Conservation (phyloP, 2,797 vertebrate genomes). For the Lutjanus campechanus region DNA sequence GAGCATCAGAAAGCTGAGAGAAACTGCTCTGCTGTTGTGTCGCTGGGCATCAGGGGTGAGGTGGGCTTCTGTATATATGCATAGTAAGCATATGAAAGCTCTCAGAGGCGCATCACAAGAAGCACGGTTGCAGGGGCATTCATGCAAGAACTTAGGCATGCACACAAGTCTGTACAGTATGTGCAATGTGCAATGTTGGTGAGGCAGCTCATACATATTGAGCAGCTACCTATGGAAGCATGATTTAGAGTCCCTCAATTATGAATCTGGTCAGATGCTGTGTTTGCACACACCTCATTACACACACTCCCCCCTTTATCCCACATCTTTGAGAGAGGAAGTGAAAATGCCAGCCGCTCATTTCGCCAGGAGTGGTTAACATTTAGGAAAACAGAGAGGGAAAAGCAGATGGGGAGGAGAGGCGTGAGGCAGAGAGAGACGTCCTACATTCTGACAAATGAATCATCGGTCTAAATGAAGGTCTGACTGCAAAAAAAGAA, state of each 20-base stretch:
- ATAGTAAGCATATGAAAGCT: conserved; percentile 58
- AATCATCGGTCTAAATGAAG: conserved; percentile 74
- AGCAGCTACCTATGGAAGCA: conserved; percentile 73
- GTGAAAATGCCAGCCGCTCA: conserved; percentile 64
- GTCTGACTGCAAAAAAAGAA: conserved; percentile 36
- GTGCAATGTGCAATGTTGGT: conserved; percentile 31
- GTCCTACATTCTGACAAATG: conserved; percentile 66
- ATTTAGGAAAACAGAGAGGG: conserved; percentile 59
- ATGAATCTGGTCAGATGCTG: conserved; percentile 80
- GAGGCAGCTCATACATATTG: conserved; percentile 75
- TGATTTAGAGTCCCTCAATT: conserved; percentile 82
- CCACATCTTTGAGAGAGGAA: conserved; percentile 57
- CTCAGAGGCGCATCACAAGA: conserved; percentile 38
- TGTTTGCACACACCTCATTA: conserved; percentile 80
- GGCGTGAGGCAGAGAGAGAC: conserved; percentile 46
- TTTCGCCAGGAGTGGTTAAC: conserved; percentile 77
- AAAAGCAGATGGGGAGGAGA: conserved; percentile 61
- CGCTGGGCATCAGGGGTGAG: conserved; percentile 18
- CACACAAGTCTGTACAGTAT: conserved; percentile 28
- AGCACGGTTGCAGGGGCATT: conserved; percentile 34
- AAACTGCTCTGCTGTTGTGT: conserved; percentile 35
- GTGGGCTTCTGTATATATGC: conserved; percentile 26
- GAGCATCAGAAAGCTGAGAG: conserved; percentile 34
- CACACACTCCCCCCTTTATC: conserved; percentile 66
- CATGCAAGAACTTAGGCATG: conserved; percentile 44